Conservation (phyloP, 2,113 vertebrate genomes). For the Lynx canadensis region DNA sequence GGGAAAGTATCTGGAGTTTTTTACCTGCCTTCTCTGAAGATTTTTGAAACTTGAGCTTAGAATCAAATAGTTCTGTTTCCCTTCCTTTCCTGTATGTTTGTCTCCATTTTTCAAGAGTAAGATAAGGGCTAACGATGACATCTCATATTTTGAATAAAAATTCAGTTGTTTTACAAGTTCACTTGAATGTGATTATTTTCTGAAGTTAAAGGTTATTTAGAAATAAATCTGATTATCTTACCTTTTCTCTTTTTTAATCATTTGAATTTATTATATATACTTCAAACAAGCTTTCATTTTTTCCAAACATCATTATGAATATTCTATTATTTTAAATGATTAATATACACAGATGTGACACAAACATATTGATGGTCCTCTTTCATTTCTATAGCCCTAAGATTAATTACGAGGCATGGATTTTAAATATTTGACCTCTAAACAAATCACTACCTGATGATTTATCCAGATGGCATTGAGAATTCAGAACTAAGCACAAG, state of each 20-base stretch:
- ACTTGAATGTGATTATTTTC: conserved; percentile 11
- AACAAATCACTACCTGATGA: neutral
- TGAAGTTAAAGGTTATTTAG: conserved; percentile 5
- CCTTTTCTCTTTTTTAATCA: neutral
- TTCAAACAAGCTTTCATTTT: neutral
- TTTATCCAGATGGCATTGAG: conserved; percentile 40
- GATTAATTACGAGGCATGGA: conserved; percentile 21
- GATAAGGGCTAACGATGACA: conserved; percentile 60
- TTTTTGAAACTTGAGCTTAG: conserved; percentile 53
- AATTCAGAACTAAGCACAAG: conserved; percentile 44
- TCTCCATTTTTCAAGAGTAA: conserved; percentile 60
- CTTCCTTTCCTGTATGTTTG: neutral
- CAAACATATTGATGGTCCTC: neutral
- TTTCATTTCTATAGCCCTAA: neutral
- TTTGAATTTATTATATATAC: neutral
- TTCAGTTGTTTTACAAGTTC: conserved; percentile 70
- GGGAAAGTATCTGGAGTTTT: neutral
- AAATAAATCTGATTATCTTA: neutral
- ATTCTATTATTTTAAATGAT: conserved; percentile 5
- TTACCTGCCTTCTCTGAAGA: conserved; percentile 45
- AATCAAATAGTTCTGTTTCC: neutral
- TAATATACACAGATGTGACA: neutral
- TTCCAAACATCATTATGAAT: neutral
- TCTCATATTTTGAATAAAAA: conserved; percentile 72
- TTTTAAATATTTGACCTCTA: conserved; percentile 53